Base-by-base conservation (phyloP, 2,113 vertebrate genomes). In the Pimephales promelas region DNA sequence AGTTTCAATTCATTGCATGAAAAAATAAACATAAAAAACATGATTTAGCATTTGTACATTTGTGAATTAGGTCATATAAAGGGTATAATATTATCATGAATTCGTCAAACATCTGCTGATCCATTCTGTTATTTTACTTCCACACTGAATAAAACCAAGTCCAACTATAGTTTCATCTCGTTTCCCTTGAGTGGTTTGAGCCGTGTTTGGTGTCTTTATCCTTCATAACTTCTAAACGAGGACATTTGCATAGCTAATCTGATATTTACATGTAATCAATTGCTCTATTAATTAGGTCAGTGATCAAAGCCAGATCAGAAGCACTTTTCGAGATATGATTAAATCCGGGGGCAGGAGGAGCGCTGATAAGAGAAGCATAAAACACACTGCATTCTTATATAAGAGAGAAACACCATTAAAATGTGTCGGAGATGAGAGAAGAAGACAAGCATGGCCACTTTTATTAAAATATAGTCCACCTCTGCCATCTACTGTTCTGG, bases 401-500 rank as follows among this genome's bases (percentile, higher is more conserved):
- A 92, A 94, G 90, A 90, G 89, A 87, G 91, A 88, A 89, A 90
- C 89, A 92, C 92, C 89, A 90, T n/a, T n/a, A n/a, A n/a, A n/a
- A n/a, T 90, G 87, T 89, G 90, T 87, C 85, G 49, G 84, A 87
- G 81, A 83, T 73, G 83, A 80, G 86, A 66, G 83, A 83, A 76
- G 68, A 88, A 76, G 24, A 70, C 49, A 49, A 70, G 81, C 82
- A 77, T 87, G 86, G 84, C 86, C 86, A 85, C 89, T 88, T 73
- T 83, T 81, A 77, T 78, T 85, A 74, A 86, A 87, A 90, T 74
- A 90, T 87, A 89, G 90, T 89, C 88, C 90, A 49, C 73, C 88
- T 89, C 87, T 89, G 92, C 94, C 94, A 94, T 93, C 94, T 95
- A 92, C 92, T 94, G 94, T 93, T 88, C 82, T 88, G 80, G 28